Evolutionary conservation across 2,113 vertebrate species (phyloP).

Genomic region (Ammodytes dubius): DNA sequence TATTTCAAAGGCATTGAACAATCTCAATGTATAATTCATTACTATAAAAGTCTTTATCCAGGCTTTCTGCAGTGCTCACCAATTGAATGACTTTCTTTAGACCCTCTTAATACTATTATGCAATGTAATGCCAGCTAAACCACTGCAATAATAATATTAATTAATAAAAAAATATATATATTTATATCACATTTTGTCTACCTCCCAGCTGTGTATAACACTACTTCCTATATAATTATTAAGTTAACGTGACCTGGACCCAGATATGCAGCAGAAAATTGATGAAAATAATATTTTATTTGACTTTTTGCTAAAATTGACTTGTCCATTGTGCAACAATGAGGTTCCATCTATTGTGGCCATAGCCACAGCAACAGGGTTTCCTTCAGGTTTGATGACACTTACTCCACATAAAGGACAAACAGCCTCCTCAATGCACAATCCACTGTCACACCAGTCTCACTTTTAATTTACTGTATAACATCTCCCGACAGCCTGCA

Average conservation of each 20-base stretch:
- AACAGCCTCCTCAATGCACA: slow-evolving; percentile 21
- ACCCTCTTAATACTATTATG: not conserved
- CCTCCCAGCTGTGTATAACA: not conserved
- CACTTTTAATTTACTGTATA: not conserved
- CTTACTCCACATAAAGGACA: slow-evolving; percentile 16
- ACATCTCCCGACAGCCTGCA: not conserved
- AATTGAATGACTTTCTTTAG: not conserved
- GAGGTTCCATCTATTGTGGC: not conserved
- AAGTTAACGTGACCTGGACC: not conserved
- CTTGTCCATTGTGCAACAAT: not conserved
- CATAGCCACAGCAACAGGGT: slow-evolving; percentile 1
- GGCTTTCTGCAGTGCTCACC: not conserved
- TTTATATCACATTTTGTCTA: not conserved
- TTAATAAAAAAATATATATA: not conserved
- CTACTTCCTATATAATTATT: not conserved
- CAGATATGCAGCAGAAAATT: not conserved
- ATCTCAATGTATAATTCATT: not conserved
- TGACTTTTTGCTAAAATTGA: not conserved
- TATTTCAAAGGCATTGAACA: slow-evolving; percentile 7
- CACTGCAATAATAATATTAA: not conserved
- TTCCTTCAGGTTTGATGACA: not conserved
- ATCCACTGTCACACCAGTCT: not conserved
- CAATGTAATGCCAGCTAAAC: not conserved
- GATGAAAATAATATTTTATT: not conserved
- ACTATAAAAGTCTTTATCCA: not conserved